phyloP scores from a whole-genome alignment of 2,888 invertebrate species.

The Siphlonurus alternatus region DNA sequence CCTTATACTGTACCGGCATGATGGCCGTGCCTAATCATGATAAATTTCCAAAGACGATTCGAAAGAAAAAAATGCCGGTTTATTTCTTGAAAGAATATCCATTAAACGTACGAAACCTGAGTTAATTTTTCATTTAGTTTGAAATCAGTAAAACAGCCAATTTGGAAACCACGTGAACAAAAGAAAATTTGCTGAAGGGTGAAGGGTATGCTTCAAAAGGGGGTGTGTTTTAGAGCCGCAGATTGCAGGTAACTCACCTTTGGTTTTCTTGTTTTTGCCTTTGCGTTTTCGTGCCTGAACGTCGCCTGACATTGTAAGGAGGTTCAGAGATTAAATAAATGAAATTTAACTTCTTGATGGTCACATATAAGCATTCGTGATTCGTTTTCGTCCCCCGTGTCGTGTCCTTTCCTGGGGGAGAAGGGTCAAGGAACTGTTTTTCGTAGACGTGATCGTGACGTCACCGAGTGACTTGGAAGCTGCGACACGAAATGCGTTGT shows the following conservation, averaged over 20 bases:
- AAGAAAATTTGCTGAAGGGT: too few relatives aligned
- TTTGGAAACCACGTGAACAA: too few relatives aligned
- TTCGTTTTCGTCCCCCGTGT: neutral
- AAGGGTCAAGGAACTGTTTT: neutral
- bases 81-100: too few relatives aligned
- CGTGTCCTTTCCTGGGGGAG: neutral
- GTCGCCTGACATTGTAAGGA: conserved; percentile 60
- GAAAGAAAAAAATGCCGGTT: too few relatives aligned
- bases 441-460: neutral
- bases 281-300: conserved; percentile 73
- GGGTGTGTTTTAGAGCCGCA: neutral
- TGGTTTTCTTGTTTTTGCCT: conserved; percentile 41
- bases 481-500: neutral
- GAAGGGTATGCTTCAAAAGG: too few relatives aligned
- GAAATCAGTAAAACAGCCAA: too few relatives aligned
- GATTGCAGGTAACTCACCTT: neutral
- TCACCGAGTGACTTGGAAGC: neutral
- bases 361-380: neutral
- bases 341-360: neutral
- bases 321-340: neutral
- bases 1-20: too few relatives aligned
- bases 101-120: too few relatives aligned
- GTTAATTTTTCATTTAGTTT: too few relatives aligned
- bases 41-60: too few relatives aligned
- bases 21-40: too few relatives aligned